phyloP scores from a whole-genome alignment of 2,888 invertebrate species.

The Megamerina dolium region DNA sequence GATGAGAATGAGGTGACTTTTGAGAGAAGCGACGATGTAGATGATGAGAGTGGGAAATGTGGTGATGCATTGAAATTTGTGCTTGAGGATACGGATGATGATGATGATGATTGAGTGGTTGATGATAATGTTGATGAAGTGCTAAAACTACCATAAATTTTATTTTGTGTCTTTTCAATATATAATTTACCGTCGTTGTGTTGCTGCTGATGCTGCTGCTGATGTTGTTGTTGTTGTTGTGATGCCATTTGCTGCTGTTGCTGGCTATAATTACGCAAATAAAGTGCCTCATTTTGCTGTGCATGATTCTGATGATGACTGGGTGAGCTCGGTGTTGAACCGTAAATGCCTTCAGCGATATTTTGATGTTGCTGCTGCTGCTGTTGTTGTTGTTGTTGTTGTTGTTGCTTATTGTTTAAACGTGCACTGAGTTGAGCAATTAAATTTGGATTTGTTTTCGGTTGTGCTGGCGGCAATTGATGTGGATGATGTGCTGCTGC shows the following conservation, averaged over 20 bases:
- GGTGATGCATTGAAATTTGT: conserved; percentile 42
- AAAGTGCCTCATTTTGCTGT: conserved; percentile 28
- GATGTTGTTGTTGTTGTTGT: conserved; percentile 19
- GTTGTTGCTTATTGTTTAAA: conserved; percentile 40
- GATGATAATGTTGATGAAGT: conserved; percentile 29
- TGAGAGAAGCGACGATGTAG: conserved; percentile 43
- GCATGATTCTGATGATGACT: conserved; percentile 28
- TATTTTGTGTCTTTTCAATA: conserved; percentile 37
- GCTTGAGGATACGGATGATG: conserved; percentile 30
- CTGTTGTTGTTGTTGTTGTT: conserved; percentile 25
- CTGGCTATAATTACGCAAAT: conserved; percentile 31
- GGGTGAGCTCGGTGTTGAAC: conserved; percentile 30
- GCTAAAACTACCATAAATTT: conserved; percentile 48
- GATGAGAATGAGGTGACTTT: conserved; percentile 41
- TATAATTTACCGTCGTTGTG: conserved; percentile 49
- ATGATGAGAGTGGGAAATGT: conserved; percentile 44
- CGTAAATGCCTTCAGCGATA: conserved; percentile 35
- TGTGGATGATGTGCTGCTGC: conserved; percentile 23
- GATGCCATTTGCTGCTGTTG: conserved; percentile 36
- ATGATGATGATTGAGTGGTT: conserved; percentile 30
- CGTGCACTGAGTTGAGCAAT: conserved; percentile 50
- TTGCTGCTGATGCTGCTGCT: conserved; percentile 41
- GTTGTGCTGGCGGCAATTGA: conserved; percentile 40
- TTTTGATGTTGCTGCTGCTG: conserved; percentile 26
- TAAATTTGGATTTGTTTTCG: conserved; percentile 47